Conservation (phyloP, 2,888 invertebrate species). For the Polyommatus icarus region DNA sequence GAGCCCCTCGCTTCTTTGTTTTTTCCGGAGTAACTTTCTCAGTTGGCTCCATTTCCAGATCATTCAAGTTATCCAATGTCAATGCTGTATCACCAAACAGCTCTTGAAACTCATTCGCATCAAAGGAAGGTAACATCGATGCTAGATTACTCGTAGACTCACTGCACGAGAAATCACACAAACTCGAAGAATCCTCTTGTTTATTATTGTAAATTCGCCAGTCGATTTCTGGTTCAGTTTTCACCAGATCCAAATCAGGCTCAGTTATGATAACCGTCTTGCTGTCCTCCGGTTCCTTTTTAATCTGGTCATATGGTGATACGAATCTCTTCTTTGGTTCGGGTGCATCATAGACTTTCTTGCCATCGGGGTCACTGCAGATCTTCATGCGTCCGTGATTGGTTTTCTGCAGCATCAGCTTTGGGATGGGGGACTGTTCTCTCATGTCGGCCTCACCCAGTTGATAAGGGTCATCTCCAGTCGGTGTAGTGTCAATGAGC, state of each 20-base stretch:
- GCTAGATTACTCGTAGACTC: constrained; percentile 57
- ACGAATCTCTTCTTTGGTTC: constrained; percentile 46
- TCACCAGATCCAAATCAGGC: constrained; percentile 55
- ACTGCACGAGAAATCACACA: constrained; percentile 64
- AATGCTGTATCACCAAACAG: constrained; percentile 53
- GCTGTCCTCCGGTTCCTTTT: constrained; percentile 48
- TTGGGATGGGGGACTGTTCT: constrained; percentile 74
- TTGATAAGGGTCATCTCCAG: constrained; percentile 72
- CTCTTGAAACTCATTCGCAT: constrained; percentile 58
- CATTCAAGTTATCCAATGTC: constrained; percentile 52
- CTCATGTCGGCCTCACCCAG: constrained; percentile 72
- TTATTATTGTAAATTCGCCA: constrained; percentile 57
- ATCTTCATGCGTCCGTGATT: constrained; percentile 60
- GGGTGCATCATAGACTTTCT: constrained; percentile 54
- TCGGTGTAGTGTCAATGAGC: constrained; percentile 70
- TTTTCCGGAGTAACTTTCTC: constrained; percentile 49
- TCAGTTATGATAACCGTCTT: constrained; percentile 52
- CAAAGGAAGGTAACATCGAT: constrained; percentile 51
- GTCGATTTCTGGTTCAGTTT: constrained; percentile 57
- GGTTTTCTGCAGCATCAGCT: constrained; percentile 68
- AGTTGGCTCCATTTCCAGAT: constrained; percentile 45
- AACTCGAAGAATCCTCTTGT: constrained; percentile 51
- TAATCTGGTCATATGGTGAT: constrained; percentile 47
- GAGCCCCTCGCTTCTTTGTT: constrained; percentile 49
- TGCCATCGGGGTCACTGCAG: constrained; percentile 46